Conservation (phyloP, 2,113 vertebrate genomes). For the Redunca redunca region DNA sequence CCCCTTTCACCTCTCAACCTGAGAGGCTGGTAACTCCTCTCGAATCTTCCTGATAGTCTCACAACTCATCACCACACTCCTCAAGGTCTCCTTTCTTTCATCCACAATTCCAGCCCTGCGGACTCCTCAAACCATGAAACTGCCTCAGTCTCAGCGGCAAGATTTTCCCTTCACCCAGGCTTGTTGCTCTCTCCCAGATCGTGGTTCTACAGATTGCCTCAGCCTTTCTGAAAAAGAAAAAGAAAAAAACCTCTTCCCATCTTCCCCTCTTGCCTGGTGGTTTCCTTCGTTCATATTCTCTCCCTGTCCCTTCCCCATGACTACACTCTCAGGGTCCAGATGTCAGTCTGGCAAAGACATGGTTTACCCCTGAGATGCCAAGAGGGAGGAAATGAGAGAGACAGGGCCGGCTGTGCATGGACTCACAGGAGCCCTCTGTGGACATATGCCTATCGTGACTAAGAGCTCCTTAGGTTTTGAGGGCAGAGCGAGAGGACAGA, state of each 20-base stretch:
- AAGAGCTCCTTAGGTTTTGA: neutral
- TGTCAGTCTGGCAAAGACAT: neutral
- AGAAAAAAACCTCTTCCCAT: neutral
- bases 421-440: neutral
- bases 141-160: too few relatives aligned
- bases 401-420: accelerated
- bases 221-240: neutral
- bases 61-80: neutral
- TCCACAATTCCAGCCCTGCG: neutral
- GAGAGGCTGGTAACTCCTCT: neutral
- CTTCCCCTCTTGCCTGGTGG: neutral
- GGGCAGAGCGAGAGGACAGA: conserved; percentile 36
- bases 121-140: neutral
- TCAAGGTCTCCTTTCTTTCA: neutral
- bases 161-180: neutral
- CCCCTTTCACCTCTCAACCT: neutral
- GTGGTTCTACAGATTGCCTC: too few relatives aligned
- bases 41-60: neutral
- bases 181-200: neutral
- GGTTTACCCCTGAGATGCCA: neutral
- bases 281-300: neutral
- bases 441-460: neutral
- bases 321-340: neutral
- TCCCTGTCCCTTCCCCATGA: neutral
- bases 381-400: neutral